Percentiles rank a stretch among this genome's conserved stretches.
These are phyloP conservation scores for Hoplostethus mediterraneus DNA, from an alignment of 2,797 vertebrate genomes.

Conservation along the genomic window DNA sequence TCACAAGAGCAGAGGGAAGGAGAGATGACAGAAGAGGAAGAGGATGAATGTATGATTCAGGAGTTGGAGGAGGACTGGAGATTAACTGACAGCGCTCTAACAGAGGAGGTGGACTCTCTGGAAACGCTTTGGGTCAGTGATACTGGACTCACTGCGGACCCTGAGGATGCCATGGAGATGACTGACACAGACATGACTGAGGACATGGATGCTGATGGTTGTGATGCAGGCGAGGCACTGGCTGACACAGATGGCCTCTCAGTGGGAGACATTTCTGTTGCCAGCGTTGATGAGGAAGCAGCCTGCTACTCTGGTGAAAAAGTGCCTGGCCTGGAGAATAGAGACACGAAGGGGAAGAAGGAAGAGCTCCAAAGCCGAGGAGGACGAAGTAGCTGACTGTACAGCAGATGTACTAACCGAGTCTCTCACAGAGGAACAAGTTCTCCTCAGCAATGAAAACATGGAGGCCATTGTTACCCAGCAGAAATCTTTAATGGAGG, in stretches of 20 bases:
- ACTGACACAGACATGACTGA: conserved; percentile 68
- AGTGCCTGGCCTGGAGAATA: conserved; percentile 7
- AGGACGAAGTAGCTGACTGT: conserved; percentile 41
- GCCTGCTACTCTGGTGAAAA: conserved; percentile 28
- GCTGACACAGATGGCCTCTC: conserved; percentile 79
- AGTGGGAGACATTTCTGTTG: conserved; percentile 75
- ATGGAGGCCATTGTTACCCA: conserved; percentile 19
- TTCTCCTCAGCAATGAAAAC: conserved; percentile 30
- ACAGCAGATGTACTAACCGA: conserved; percentile 59
- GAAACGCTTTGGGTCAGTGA: conserved; percentile 71
- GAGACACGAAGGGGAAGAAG: conserved; percentile 18
- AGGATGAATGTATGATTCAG: conserved; percentile 56
- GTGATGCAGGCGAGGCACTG: conserved; percentile 78
- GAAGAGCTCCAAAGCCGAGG: conserved; percentile 29
- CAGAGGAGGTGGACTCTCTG: conserved; percentile 73
- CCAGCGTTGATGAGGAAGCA: conserved; percentile 63
- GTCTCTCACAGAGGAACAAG: conserved; percentile 55
- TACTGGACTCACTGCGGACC: conserved; percentile 56
- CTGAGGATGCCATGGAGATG: conserved; percentile 65
- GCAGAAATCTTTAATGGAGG: conserved; percentile 29
- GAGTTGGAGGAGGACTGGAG: conserved; percentile 76
- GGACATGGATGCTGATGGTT: conserved; percentile 74
- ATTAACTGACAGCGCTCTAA: conserved; percentile 61
- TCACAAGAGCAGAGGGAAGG: conserved; percentile 28
- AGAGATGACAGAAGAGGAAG: conserved; percentile 47